Percentiles rank a stretch among this genome's conserved stretches.
Conservation (phyloP, 2,797 vertebrate genomes). For the Epinephelus awoara region DNA sequence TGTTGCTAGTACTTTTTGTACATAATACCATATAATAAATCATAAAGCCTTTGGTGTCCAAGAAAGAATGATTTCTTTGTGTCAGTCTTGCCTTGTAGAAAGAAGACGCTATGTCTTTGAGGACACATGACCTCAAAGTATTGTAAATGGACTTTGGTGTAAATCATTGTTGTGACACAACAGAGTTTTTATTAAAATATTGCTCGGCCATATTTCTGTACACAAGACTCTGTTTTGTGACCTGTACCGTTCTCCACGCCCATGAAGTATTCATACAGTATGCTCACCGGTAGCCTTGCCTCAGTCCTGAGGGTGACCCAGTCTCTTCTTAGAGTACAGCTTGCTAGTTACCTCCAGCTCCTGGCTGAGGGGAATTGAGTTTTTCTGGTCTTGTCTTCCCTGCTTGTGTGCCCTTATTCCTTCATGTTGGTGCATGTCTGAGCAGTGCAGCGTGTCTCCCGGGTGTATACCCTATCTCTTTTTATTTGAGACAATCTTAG, state of each 20-base stretch:
- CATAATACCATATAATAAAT: too few relatives aligned
- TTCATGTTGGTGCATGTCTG: constrained; percentile 55
- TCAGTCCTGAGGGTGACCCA: constrained; percentile 39
- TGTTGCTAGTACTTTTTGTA: background rate
- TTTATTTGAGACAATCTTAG: constrained; percentile 41
- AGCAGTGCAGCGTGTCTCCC: constrained; percentile 7
- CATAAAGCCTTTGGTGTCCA: background rate
- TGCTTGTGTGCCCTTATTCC: constrained; percentile 51
- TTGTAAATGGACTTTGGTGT: constrained; percentile 17
- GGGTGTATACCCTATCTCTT: constrained; percentile 14
- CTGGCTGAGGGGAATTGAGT: constrained; percentile 48
- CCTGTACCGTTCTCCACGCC: constrained; percentile 3
- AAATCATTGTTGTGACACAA: constrained; percentile 14
- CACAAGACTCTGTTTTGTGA: constrained; percentile 7
- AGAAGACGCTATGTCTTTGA: constrained; percentile 16
- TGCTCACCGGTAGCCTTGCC: constrained; percentile 10
- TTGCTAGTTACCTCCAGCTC: constrained; percentile 49
- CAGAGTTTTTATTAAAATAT: constrained; percentile 41
- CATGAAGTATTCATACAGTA: constrained; percentile 53
- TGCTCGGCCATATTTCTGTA: constrained; percentile 32
- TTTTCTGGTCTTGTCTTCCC: constrained; percentile 32
- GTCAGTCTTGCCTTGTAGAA: constrained; percentile 7
- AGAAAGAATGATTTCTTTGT: background rate
- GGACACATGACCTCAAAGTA: constrained; percentile 7
- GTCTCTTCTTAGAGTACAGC: constrained; percentile 28